phyloP scores from a whole-genome alignment of 2,888 invertebrate species.

The Megaustenia siamemsis region DNA sequence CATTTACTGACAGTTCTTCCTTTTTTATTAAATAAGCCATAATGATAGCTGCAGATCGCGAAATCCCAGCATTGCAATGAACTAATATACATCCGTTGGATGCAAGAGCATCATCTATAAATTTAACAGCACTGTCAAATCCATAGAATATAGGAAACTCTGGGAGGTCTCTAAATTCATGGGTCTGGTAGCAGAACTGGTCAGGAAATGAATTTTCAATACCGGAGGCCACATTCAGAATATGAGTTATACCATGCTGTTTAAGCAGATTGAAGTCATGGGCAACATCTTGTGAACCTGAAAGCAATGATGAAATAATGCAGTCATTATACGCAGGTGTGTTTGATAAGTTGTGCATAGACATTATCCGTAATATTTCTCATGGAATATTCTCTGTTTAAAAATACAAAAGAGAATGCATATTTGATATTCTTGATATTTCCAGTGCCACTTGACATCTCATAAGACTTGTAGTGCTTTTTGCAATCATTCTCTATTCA shows the following conservation, averaged over 20 bases:
- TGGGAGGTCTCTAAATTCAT: conserved; percentile 83
- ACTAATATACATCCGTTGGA: conserved; percentile 85
- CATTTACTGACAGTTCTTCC: conserved; percentile 82
- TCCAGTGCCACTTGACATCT: no score
- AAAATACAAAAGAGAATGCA: no score
- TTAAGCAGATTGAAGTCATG: conserved; percentile 83
- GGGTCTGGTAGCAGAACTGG: conserved; percentile 82
- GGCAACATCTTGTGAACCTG: conserved; percentile 93
- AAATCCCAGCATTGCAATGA: conserved; percentile 96
- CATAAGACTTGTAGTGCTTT: no score
- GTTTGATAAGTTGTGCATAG: not conserved
- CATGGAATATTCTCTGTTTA: no score
- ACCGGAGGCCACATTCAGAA: conserved; percentile 86
- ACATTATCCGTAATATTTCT: not conserved
- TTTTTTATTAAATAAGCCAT: conserved; percentile 89
- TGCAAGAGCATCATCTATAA: conserved; percentile 82
- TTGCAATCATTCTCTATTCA: no score
- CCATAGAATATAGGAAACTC: conserved; percentile 71
- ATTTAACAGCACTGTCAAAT: conserved; percentile 82
- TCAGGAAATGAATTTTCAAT: conserved; percentile 77
- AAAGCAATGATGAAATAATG: not conserved
- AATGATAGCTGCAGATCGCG: conserved; percentile 88
- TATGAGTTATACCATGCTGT: conserved; percentile 85
- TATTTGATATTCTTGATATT: no score
- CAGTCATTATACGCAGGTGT: not conserved